phyloP scores from a whole-genome alignment of 2,113 vertebrate genomes.

The Passer montanus region DNA sequence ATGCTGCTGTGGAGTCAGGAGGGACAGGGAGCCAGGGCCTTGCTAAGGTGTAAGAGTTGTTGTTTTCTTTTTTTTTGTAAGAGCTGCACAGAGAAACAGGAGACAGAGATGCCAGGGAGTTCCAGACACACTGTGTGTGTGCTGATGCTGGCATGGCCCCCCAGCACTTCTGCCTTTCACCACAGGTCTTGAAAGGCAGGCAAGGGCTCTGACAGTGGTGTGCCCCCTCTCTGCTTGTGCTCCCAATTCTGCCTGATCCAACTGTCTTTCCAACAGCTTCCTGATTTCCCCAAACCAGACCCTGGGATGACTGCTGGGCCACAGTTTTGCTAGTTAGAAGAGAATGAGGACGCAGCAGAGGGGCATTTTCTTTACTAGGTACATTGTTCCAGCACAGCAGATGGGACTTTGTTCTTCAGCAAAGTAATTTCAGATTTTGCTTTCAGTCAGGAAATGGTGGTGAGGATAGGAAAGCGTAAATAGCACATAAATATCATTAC shows the following conservation, averaged over 20 bases:
- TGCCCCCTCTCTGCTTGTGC: not conserved
- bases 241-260: not conserved
- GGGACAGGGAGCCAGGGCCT: not conserved
- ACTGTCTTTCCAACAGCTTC: not conserved
- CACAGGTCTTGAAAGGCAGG: not conserved
- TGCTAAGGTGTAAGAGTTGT: not conserved
- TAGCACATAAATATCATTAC: not conserved
- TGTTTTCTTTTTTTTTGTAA: no score
- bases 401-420: conserved; percentile 32
- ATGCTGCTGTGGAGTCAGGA: not conserved
- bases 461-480: not conserved
- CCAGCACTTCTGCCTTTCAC: not conserved
- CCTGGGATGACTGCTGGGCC: not conserved
- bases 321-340: not conserved
- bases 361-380: not conserved
- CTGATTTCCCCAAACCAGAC: not conserved
- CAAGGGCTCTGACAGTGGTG: not conserved
- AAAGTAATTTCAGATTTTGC: conserved; percentile 13
- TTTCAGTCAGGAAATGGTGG: not conserved
- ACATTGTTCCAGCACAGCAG: conserved; percentile 34
- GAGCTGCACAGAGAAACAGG: not conserved
- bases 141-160: not conserved
- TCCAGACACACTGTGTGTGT: not conserved
- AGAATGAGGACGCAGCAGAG: not conserved
- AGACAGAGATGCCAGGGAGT: not conserved